phyloP scores from a whole-genome alignment of 2,113 vertebrate species.

The Lophura nycthemera region DNA sequence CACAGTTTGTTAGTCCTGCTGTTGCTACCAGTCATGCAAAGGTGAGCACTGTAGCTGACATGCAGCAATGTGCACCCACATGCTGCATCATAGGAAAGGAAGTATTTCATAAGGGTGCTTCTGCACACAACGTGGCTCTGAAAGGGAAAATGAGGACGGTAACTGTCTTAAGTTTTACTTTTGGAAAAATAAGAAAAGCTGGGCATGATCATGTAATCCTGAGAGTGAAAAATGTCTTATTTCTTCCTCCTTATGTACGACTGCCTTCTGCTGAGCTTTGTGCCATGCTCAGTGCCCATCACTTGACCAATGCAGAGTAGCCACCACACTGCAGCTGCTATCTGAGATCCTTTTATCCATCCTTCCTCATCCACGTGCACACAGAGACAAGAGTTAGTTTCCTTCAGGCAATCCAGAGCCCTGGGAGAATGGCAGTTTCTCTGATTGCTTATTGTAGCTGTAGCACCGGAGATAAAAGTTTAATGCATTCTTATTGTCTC shows the following conservation, averaged over 20 bases:
- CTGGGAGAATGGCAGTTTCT: slow-evolving; percentile 43
- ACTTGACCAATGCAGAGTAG: slow-evolving; percentile 8
- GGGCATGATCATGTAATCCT: background rate
- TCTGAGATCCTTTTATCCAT: slow-evolving; percentile 50
- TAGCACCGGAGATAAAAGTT: slow-evolving; percentile 59
- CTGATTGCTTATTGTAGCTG: slow-evolving; percentile 52
- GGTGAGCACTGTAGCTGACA: background rate
- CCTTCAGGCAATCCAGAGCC: slow-evolving; percentile 56
- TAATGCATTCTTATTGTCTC: slow-evolving; percentile 47
- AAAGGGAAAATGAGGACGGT: background rate
- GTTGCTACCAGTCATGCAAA: background rate
- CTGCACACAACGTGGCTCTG: background rate
- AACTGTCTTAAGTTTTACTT: background rate
- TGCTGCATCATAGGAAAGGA: background rate
- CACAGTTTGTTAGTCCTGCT: background rate
- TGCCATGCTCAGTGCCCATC: background rate
- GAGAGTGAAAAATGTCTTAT: background rate
- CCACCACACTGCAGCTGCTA: slow-evolving; percentile 43
- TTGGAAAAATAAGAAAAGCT: background rate
- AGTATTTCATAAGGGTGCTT: background rate
- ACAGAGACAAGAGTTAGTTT: slow-evolving; percentile 11
- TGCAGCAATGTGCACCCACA: background rate
- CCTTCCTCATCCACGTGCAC: background rate
- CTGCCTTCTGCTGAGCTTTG: background rate
- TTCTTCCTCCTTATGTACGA: background rate